phyloP scores from a whole-genome alignment of 2,113 vertebrate species.

The Periophthalmus modestus region DNA sequence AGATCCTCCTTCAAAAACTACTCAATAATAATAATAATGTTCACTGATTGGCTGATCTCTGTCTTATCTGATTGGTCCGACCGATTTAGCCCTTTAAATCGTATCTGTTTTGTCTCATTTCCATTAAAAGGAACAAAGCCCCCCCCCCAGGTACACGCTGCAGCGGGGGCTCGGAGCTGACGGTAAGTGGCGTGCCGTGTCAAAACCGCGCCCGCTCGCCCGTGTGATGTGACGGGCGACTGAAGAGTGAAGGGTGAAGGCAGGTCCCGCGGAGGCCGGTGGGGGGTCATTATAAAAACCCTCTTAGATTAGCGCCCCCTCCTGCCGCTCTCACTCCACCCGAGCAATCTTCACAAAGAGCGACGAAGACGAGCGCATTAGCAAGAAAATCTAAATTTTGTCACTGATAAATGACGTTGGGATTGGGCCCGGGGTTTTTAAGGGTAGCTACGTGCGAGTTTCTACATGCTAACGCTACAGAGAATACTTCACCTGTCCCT shows the following conservation, averaged over 20 bases:
- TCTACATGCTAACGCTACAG: too few species aligned
- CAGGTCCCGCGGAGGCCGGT: conserved; percentile 71
- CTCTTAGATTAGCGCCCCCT: conserved; percentile 71
- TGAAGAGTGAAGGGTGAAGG: conserved; percentile 41
- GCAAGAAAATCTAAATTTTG: conserved; percentile 70
- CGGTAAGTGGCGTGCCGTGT: conserved; percentile 70
- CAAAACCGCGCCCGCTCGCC: conserved; percentile 67
- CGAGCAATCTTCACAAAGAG: conserved; percentile 55
- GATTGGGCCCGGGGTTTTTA: background rate
- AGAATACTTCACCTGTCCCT: too few species aligned
- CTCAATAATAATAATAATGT: too few species aligned
- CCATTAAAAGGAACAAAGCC: background rate
- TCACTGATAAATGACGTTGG: conserved; percentile 47
- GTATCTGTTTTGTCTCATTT: conserved; percentile 11
- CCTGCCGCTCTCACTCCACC: conserved; percentile 48
- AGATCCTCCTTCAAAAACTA: background rate
- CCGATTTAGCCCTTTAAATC: background rate
- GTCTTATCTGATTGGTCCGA: background rate
- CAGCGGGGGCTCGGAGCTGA: conserved; percentile 34
- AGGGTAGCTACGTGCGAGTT: background rate
- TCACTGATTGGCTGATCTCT: background rate
- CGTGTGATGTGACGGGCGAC: conserved; percentile 76
- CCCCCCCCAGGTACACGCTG: too few species aligned
- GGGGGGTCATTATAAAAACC: conserved; percentile 75
- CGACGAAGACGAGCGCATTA: conserved; percentile 33